Base-by-base conservation (phyloP, 92 coral and sea anemone genomes). In the Zoanthus sociatus region DNA sequence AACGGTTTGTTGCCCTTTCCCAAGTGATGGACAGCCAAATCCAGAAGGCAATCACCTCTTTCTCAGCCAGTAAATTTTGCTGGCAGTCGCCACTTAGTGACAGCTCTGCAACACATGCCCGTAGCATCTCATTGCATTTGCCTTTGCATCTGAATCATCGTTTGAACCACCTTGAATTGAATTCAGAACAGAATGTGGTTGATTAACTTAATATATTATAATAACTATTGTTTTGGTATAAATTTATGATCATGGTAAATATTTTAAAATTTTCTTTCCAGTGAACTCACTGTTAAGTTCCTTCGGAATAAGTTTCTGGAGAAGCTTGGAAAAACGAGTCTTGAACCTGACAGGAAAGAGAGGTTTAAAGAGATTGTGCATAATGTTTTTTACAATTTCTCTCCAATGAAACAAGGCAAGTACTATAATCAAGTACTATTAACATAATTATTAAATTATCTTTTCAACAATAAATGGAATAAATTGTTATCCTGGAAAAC, bases 291-390 rank as follows among this genome's bases (percentile, higher is more conserved):
- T 31, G 87, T 93, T 21, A 94, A 93, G 61, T 88, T 90, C 45
- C 88, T 94, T 2, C 82, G 94, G 44, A 77, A 83, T 31, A 82
- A 87, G 79, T 94, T 89, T 71, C 77, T 91, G 20, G 82, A 93
- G 73, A 66, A 89, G 76, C 18, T 76, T 16, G 90, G 92, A 20
- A 42, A 31, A 76, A 90, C 93, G 20, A 87, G 78, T 58, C 88
- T 94, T 53, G 92, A 84, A 10, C 84, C 87, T 14, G 93, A 93
- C n/a, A 81, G 87, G 14, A 90, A 93, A 48, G 84, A 91, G 81
- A 90, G 69, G 51, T 94, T 94, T 71, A 94, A 94, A 77, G 77
- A 68, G 30, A 79, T 85, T 87, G 94, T 90, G 20, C 91, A 77
- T 17, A 87, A 93, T 44, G 70, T 87, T 46, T 94, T 90, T 79